These are phyloP conservation scores for Drosophila rufa DNA, from an alignment of 1,140 invertebrate genomes.

Conservation along the genomic window DNA sequence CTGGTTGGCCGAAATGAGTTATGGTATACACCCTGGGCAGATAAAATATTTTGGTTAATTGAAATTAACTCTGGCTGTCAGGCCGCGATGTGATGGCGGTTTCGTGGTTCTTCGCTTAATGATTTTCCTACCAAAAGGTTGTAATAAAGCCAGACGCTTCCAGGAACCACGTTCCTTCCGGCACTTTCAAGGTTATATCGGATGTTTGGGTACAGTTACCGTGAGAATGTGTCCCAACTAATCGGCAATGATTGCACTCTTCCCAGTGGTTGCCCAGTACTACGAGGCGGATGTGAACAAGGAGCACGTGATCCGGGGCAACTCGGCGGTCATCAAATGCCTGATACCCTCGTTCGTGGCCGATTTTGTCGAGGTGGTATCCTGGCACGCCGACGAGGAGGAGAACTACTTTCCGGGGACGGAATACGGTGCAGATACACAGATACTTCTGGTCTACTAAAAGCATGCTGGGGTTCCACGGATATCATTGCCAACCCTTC, in stretches of 20 bases:
- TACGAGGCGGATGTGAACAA: slow-evolving; percentile 97
- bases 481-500: slow-evolving; percentile 25
- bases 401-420: slow-evolving; percentile 87
- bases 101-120: slow-evolving; percentile 55
- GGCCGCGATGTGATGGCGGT: slow-evolving; percentile 21
- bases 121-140: slow-evolving; percentile 56
- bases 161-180: slow-evolving; percentile 36
- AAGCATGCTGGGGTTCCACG: slow-evolving; percentile 52
- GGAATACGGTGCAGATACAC: slow-evolving; percentile 81
- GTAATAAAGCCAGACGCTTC: slow-evolving; percentile 41
- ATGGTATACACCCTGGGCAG: slow-evolving; percentile 34
- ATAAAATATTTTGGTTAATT: slow-evolving; percentile 52
- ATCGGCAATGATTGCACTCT: slow-evolving; percentile 24
- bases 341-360: slow-evolving; percentile 97
- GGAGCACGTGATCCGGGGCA: slow-evolving; percentile 96
- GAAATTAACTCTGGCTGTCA: slow-evolving; percentile 54
- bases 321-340: slow-evolving; percentile 96
- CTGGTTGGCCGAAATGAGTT: slow-evolving; percentile 47
- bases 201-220: slow-evolving; percentile 38
- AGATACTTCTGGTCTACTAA: slow-evolving; percentile 52
- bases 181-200: slow-evolving; percentile 48
- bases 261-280: slow-evolving; percentile 93
- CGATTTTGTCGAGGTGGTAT: slow-evolving; percentile 94
- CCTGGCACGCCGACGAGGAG: slow-evolving; percentile 94
- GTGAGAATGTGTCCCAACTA: slow-evolving; percentile 55